A percentile compares a stretch with the other conserved stretches of the same genome.
phyloP scores from a whole-genome alignment of 2,113 vertebrate genomes.

The Hemibagrus wyckioides region DNA sequence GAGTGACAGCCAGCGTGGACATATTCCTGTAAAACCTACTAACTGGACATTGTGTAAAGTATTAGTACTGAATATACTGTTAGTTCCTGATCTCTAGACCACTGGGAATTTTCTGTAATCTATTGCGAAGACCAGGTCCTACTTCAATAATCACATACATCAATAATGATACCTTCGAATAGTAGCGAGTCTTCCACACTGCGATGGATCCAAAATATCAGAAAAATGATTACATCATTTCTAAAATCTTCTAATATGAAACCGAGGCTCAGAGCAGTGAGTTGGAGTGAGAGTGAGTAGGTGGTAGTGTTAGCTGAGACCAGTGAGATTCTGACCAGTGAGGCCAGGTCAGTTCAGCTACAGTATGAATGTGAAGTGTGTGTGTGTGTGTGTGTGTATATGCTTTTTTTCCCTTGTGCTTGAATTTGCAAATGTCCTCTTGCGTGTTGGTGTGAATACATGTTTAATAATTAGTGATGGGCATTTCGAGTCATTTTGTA shows the following conservation, averaged over 20 bases:
- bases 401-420: slow-evolving; percentile 9
- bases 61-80: too few species aligned
- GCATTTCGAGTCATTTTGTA: not conserved
- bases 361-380: not conserved
- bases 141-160: too few species aligned
- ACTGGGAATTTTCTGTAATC: not conserved
- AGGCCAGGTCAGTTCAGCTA: not conserved
- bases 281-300: not conserved
- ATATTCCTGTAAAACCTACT: too few species aligned
- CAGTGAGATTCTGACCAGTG: not conserved
- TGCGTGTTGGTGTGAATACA: not conserved
- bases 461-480: slow-evolving; percentile 4
- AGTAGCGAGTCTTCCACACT: not conserved
- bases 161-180: not conserved
- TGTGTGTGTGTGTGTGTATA: slow-evolving; percentile 6
- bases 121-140: not conserved
- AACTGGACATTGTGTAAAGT: too few species aligned
- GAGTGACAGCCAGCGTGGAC: too few species aligned
- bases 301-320: not conserved
- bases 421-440: not conserved
- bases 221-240: not conserved
- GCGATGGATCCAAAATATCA: not conserved
- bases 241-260: not conserved
- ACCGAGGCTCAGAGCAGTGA: not conserved
- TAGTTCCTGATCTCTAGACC: not conserved